These are phyloP conservation scores for Papilio elwesi DNA, from an alignment of 2,888 invertebrate species.

Conservation along the genomic window DNA sequence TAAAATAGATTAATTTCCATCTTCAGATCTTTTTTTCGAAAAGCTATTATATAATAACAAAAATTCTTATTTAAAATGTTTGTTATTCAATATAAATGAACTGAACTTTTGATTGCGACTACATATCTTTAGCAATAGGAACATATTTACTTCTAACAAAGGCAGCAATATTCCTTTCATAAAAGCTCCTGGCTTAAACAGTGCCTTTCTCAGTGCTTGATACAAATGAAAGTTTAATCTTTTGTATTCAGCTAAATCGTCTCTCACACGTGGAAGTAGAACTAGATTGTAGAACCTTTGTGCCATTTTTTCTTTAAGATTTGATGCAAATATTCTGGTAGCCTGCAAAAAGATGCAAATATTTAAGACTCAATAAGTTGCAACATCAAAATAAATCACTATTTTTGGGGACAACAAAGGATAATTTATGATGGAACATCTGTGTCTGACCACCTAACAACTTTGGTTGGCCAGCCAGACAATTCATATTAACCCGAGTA, in stretches of 20 bases:
- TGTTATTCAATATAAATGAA: too few species aligned
- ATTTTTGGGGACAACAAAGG: too few species aligned
- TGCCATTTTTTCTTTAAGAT: conserved; percentile 97
- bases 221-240: conserved; percentile 98
- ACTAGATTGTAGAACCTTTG: conserved; percentile 97
- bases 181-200: conserved; percentile 98
- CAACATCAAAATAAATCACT: conserved; percentile 3
- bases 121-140: background rate
- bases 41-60: too few species aligned
- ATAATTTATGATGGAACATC: too few species aligned
- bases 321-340: conserved; percentile 98
- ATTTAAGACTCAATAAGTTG: conserved; percentile 10
- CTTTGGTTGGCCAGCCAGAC: too few species aligned
- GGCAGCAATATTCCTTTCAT: conserved; percentile 95
- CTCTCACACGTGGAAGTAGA: conserved; percentile 95
- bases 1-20: background rate
- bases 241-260: conserved; percentile 98
- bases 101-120: too few species aligned
- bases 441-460: too few species aligned
- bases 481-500: background rate
- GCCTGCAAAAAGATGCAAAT: conserved; percentile 79
- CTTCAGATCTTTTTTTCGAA: too few species aligned
- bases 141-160: conserved; percentile 83
- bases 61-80: too few species aligned
- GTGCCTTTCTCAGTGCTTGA: conserved; percentile 94